Conservation (phyloP, 1,140 invertebrate species). For the Rhopalosiphum padi region DNA sequence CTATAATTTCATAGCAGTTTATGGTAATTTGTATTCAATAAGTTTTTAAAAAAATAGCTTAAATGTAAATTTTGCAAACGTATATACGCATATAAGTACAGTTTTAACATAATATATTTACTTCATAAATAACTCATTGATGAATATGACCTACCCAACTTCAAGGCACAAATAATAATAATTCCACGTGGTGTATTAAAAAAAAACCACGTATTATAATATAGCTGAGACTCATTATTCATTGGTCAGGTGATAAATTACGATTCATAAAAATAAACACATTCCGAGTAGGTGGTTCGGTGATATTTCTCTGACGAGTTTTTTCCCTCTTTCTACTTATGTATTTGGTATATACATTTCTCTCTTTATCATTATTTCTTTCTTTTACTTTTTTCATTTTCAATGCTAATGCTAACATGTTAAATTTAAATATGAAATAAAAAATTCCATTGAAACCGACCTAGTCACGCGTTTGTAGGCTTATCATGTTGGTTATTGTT, state of each 20-base stretch:
- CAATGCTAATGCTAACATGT: neutral
- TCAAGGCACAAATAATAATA: neutral
- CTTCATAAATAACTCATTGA: neutral
- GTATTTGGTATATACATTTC: neutral
- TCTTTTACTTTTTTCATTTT: neutral
- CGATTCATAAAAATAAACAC: constrained; percentile 26
- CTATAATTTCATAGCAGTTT: neutral
- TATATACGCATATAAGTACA: neutral
- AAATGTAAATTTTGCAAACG: neutral
- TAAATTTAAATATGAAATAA: constrained; percentile 6
- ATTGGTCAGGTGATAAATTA: constrained; percentile 26
- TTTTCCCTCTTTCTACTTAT: neutral
- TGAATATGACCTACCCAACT: neutral
- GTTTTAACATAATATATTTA: neutral
- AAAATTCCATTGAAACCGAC: neutral
- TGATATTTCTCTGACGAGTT: constrained; percentile 32
- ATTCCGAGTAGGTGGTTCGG: constrained; percentile 2
- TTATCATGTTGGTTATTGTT: constrained; percentile 23
- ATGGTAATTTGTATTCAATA: neutral
- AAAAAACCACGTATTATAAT: neutral
- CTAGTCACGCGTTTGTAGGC: neutral
- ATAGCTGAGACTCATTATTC: constrained; percentile 20
- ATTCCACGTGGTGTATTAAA: neutral
- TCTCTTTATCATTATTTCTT: constrained; percentile 2
- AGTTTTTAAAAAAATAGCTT: neutral